phyloP scores from a whole-genome alignment of 2,888 invertebrate species.

The Eucriotettix oculatus region DNA sequence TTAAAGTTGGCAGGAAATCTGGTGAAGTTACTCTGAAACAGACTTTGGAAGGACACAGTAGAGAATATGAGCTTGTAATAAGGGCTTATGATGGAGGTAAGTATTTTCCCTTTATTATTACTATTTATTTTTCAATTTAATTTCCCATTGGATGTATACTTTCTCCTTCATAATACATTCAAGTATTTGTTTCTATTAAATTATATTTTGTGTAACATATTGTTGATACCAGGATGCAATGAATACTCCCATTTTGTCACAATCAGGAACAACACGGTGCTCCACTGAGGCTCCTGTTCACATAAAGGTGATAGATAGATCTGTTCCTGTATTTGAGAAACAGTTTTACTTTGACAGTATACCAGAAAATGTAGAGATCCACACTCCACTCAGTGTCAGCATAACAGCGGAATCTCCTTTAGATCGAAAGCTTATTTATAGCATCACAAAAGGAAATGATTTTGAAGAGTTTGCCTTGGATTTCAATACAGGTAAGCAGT shows the following conservation, averaged over 20 bases:
- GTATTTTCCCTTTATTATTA: too few species aligned
- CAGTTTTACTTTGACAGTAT: conserved; percentile 69
- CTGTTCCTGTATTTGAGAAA: conserved; percentile 85
- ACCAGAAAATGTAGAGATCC: conserved; percentile 66
- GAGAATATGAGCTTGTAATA: conserved; percentile 65
- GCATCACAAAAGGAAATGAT: conserved; percentile 67
- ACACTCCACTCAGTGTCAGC: conserved; percentile 57
- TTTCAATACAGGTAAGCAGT: conserved; percentile 78
- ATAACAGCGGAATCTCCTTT: conserved; percentile 78
- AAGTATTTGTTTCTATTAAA: too few species aligned
- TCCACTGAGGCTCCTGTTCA: conserved; percentile 55
- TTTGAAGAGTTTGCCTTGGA: conserved; percentile 78
- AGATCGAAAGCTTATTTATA: conserved; percentile 77
- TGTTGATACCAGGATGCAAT: too few species aligned
- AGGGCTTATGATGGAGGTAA: conserved; percentile 78
- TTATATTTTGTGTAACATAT: too few species aligned
- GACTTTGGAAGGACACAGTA: conserved; percentile 61
- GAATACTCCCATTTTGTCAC: too few species aligned
- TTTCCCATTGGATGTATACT: too few species aligned
- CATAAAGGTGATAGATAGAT: conserved; percentile 70
- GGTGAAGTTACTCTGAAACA: conserved; percentile 75
- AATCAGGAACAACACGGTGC: conserved; percentile 49
- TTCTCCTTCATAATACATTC: too few species aligned
- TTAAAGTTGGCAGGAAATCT: conserved; percentile 68
- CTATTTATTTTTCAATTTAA: neutral